Conservation (phyloP, 2,113 vertebrate species). For the Istiophorus platypterus region DNA sequence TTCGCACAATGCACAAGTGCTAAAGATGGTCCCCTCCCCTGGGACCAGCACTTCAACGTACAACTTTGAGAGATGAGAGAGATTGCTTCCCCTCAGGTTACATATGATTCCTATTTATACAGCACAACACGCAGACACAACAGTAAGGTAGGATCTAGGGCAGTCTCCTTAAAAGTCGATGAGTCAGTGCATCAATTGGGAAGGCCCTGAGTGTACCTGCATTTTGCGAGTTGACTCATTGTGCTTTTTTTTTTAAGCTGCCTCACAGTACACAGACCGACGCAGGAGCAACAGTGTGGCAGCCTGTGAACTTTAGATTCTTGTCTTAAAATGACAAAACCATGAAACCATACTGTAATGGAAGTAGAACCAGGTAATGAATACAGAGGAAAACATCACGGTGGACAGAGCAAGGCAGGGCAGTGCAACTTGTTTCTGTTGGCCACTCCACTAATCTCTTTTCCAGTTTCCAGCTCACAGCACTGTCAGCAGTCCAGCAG, state of each 20-base stretch:
- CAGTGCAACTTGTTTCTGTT: too few species aligned
- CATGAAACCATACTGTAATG: neutral
- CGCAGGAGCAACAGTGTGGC: neutral
- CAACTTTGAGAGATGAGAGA: constrained; percentile 69
- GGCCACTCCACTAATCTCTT: too few species aligned
- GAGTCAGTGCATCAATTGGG: constrained; percentile 1
- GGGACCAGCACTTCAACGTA: constrained; percentile 80
- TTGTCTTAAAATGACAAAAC: neutral
- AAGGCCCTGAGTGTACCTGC: neutral
- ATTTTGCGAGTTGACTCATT: neutral
- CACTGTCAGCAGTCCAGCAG: too few species aligned
- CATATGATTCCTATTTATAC: constrained; percentile 62
- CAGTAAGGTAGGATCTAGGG: constrained; percentile 21
- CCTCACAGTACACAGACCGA: too few species aligned
- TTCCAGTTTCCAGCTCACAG: too few species aligned
- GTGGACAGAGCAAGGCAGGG: too few species aligned
- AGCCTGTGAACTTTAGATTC: neutral
- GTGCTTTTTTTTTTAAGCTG: too few species aligned
- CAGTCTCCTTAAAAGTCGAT: neutral
- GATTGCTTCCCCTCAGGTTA: constrained; percentile 70
- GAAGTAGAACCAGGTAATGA: neutral
- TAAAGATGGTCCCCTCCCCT: constrained; percentile 81
- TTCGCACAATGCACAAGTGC: constrained; percentile 75
- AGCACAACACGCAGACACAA: constrained; percentile 52
- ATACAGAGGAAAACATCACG: neutral